Conservation (phyloP, 1,140 invertebrate species). For the Drosophila kohkoa region DNA sequence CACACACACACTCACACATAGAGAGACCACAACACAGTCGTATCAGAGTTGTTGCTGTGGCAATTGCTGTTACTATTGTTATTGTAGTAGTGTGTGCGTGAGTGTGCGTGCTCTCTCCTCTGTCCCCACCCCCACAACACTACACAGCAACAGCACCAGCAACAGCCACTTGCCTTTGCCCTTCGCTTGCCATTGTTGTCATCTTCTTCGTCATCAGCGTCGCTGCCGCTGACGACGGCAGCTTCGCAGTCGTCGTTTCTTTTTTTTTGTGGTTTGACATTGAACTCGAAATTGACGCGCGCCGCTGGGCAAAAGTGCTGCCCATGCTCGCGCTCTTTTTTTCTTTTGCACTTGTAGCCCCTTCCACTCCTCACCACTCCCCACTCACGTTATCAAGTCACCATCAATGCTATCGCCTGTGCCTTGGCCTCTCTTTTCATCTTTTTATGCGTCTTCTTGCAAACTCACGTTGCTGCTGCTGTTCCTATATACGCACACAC, state of each 20-base stretch:
- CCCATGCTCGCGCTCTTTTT: slow-evolving; percentile 17
- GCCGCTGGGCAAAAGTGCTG: slow-evolving; percentile 71
- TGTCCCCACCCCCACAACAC: not conserved
- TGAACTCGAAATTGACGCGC: slow-evolving; percentile 82
- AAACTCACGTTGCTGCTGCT: slow-evolving; percentile 32
- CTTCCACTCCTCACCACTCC: slow-evolving; percentile 18
- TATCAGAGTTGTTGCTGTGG: slow-evolving; percentile 17
- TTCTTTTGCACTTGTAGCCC: not conserved
- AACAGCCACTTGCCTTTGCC: slow-evolving; percentile 5
- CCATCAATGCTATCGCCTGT: not conserved
- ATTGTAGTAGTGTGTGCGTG: slow-evolving; percentile 20
- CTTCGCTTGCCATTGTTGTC: slow-evolving; percentile 1
- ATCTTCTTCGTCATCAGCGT: slow-evolving; percentile 2
- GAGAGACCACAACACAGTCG: slow-evolving; percentile 3
- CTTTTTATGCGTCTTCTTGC: slow-evolving; percentile 1
- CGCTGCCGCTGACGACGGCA: slow-evolving; percentile 24
- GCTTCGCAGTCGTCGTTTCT: slow-evolving; percentile 15
- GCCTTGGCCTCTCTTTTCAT: slow-evolving; percentile 6
- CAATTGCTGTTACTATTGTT: slow-evolving; percentile 12
- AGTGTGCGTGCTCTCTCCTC: not conserved
- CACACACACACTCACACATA: slow-evolving; percentile 4
- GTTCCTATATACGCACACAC: slow-evolving; percentile 31
- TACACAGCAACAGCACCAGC: slow-evolving; percentile 9
- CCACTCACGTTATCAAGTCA: not conserved
- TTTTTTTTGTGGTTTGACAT: slow-evolving; percentile 81